These are phyloP conservation scores for Sebastes miniatus DNA, from an alignment of 2,797 vertebrate species.

Conservation along the genomic window DNA sequence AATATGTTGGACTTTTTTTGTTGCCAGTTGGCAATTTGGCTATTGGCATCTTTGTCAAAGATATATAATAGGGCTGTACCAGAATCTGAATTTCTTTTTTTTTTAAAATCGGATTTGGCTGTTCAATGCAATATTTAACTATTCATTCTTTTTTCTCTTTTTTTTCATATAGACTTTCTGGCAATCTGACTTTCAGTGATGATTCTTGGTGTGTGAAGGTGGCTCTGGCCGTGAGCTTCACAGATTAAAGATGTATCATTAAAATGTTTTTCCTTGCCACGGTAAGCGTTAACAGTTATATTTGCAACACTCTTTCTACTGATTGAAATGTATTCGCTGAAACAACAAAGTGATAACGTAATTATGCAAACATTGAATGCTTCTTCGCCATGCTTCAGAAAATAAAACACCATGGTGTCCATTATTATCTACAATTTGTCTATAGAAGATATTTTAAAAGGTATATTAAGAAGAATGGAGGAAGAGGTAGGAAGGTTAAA, in stretches of 20 bases:
- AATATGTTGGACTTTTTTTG: neutral
- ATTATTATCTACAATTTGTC: neutral
- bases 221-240: too few species aligned
- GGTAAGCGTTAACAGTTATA: neutral
- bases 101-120: too few species aligned
- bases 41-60: neutral
- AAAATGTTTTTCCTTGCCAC: neutral
- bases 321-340: neutral
- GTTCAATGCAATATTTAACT: too few species aligned
- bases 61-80: too few species aligned
- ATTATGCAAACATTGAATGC: neutral
- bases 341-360: too few species aligned
- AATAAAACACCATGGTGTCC: neutral
- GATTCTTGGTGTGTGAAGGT: too few species aligned
- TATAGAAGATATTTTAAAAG: neutral
- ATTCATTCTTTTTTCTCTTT: too few species aligned
- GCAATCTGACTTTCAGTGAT: too few species aligned
- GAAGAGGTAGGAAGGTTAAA: neutral
- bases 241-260: neutral
- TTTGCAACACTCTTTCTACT: neutral
- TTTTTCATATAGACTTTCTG: too few species aligned
- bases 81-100: too few species aligned
- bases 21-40: neutral
- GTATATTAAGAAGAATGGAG: neutral
- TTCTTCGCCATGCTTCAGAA: neutral